Evolutionary conservation across 2,113 vertebrate species (phyloP).

Genomic region (Cranoglanis bouderius): DNA sequence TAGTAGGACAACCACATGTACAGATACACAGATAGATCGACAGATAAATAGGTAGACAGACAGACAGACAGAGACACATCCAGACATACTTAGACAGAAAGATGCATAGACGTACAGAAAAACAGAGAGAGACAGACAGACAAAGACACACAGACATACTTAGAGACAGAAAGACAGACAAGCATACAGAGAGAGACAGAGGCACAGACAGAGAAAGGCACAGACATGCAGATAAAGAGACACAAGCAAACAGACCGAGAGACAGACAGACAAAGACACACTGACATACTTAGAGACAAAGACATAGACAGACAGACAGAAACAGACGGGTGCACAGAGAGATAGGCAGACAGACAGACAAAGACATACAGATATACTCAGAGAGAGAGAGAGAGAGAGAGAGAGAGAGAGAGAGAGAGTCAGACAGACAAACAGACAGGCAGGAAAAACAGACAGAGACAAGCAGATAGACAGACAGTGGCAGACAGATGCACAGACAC

Average conservation of each 20-base stretch:
- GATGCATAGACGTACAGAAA: not conserved
- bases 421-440: not conserved
- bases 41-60: not conserved
- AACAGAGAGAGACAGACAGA: not conserved
- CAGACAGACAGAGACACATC: not conserved
- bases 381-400: not conserved
- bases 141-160: not conserved
- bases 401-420: not conserved
- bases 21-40: not conserved
- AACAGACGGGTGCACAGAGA: too few species aligned
- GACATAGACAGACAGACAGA: not conserved
- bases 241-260: not conserved
- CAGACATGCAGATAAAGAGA: too few species aligned
- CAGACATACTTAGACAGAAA: not conserved
- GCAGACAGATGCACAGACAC: not conserved
- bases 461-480: not conserved
- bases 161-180: not conserved
- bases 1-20: too few species aligned
- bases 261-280: not conserved
- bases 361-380: not conserved
- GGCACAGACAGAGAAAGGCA: too few species aligned
- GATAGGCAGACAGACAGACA: not conserved
- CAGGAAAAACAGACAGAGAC: not conserved
- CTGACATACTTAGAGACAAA: too few species aligned
- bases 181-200: not conserved